These are phyloP conservation scores for Heliconius aoede DNA, from an alignment of 2,888 invertebrate genomes.

Conservation along the genomic window DNA sequence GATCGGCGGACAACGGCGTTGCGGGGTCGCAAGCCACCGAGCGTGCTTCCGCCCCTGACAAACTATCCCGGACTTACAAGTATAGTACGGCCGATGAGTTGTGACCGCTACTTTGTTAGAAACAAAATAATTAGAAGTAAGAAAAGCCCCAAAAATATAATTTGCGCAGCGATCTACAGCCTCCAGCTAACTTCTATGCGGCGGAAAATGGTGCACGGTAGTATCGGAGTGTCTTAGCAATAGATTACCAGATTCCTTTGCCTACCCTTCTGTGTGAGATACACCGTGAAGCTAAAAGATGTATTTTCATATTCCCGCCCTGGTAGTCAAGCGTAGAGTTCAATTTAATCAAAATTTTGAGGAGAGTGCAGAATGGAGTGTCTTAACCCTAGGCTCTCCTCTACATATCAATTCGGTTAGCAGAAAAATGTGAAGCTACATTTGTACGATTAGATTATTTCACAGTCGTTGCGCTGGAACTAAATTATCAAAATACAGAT, in stretches of 20 bases:
- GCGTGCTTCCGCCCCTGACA: conserved; percentile 57
- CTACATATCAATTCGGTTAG: background rate
- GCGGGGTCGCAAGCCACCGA: conserved; percentile 55
- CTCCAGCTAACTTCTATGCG: too few species aligned
- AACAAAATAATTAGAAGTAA: too few species aligned
- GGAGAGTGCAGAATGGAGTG: background rate
- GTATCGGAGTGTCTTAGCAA: background rate
- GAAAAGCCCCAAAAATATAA: too few species aligned
- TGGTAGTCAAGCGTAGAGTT: too few species aligned
- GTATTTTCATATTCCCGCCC: too few species aligned
- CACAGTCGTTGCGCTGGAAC: conserved; percentile 3
- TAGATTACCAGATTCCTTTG: background rate
- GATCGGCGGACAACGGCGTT: conserved; percentile 37
- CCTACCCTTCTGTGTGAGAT: background rate
- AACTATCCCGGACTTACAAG: conserved; percentile 14
- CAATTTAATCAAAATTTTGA: background rate
- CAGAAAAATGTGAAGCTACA: too few species aligned
- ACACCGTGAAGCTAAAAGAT: background rate
- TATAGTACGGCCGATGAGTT: too few species aligned
- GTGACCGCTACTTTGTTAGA: too few species aligned
- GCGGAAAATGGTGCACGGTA: background rate
- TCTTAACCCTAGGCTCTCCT: background rate
- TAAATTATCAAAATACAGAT: conserved; percentile 24
- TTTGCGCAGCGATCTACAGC: too few species aligned
- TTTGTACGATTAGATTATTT: background rate